Conservation (phyloP, 2,888 invertebrate species). For the Chorisops tibialis region DNA sequence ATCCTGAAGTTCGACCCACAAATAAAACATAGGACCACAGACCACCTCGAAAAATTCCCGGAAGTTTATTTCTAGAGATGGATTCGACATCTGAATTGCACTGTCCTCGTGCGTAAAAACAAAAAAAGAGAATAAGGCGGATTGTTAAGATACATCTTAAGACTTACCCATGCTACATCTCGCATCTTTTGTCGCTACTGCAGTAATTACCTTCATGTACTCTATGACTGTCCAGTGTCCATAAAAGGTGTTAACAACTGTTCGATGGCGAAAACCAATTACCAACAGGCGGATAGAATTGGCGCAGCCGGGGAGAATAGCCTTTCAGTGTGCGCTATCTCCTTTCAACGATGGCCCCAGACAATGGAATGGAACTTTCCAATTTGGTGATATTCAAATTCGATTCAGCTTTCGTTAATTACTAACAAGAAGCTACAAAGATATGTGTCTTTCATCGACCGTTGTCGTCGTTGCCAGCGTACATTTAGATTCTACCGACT, state of each 20-base stretch:
- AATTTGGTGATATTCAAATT: slow-evolving; percentile 15
- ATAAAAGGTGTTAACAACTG: slow-evolving; percentile 22
- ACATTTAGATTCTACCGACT: too few species aligned
- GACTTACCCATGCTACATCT: too few species aligned
- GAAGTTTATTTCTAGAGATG: background rate
- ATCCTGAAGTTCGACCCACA: too few species aligned
- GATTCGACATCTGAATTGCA: background rate
- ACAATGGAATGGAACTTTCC: slow-evolving; percentile 21
- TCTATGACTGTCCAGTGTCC: slow-evolving; percentile 12
- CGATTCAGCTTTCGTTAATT: slow-evolving; percentile 14
- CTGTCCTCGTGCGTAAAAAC: background rate
- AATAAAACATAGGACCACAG: background rate
- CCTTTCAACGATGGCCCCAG: background rate
- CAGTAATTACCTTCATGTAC: slow-evolving; percentile 20
- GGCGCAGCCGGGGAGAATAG: background rate
- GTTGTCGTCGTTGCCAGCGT: too few species aligned
- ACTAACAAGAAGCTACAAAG: background rate
- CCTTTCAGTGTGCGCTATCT: slow-evolving; percentile 5
- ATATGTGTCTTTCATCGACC: too few species aligned
- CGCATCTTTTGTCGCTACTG: slow-evolving; percentile 8
- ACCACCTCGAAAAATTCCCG: slow-evolving; percentile 8
- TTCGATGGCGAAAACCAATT: slow-evolving; percentile 17
- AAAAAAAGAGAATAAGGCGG: background rate
- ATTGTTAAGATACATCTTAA: too few species aligned
- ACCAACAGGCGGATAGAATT: slow-evolving; percentile 6